Conservation (phyloP, 2,113 vertebrate species). For the Ciconia stormi region DNA sequence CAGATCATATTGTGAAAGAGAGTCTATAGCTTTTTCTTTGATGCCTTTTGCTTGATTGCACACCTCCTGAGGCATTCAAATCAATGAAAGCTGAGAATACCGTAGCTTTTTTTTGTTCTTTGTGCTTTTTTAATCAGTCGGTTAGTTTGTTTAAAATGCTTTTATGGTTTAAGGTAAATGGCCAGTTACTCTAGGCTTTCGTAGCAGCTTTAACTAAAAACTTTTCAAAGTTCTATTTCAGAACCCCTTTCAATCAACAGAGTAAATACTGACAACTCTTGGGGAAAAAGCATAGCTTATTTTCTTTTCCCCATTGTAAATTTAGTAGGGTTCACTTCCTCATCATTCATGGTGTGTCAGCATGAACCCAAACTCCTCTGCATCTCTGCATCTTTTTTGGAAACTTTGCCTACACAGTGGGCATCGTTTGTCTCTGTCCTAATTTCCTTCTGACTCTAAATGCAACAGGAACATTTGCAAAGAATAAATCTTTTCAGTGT, state of each 20-base stretch:
- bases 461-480: not conserved
- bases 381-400: not conserved
- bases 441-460: not conserved
- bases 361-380: not conserved
- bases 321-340: not conserved
- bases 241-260: not conserved
- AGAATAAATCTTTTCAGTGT: slow-evolving; percentile 33
- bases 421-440: not conserved
- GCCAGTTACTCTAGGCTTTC: not conserved
- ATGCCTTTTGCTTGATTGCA: not conserved
- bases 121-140: not conserved
- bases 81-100: not conserved
- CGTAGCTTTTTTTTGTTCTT: not conserved
- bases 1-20: not conserved
- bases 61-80: not conserved
- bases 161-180: not conserved
- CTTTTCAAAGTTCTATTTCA: not conserved
- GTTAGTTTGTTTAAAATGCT: not conserved
- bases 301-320: not conserved
- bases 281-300: not conserved
- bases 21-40: not conserved
- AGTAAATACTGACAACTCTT: not conserved
- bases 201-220: not conserved
- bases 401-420: not conserved
- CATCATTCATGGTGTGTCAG: not conserved